Evolutionary conservation across 1,140 invertebrate species (phyloP), one percentile per base, ranked within the genome.

Genomic region (Oryctes rhinoceros): DNA sequence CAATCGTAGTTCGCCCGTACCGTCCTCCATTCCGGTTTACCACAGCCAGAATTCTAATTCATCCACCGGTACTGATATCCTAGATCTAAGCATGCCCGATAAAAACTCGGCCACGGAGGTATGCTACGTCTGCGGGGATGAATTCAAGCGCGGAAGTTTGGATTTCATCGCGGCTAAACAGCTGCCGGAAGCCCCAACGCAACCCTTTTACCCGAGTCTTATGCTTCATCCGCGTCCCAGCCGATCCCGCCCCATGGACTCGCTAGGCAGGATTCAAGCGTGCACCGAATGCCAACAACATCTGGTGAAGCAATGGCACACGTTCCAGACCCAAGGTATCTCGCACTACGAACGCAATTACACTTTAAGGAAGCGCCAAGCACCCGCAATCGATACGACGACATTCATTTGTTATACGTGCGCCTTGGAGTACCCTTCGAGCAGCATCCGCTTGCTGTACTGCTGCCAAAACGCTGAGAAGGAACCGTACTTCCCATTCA

Each of bases 321-420:
- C 89, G 24, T 92, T 92, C 10, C 88, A 93, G 90, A 89, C 90
- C 80, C 91, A 92, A 82, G 93, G 94, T 80, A 91, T 95, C 80
- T 91, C 93, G 2, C 93, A 95, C 81, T 88, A 90, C 82, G 94
- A 96, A 84, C 91, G 95, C 35, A 92, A 94, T 82, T 97, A 96
- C 88, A 91, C 92, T 37, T 88, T 96, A 78, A 90, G 94, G 67
- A 95, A 95, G 87, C 90, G 94, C 37, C 92, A 93, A 49, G 90
- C 92, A 13, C 90, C 92, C 5, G 86, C 89, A 7, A 87, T 91
- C 35, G 93, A 94, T 83, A 90, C 91, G 2, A 93, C 94, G 13
- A 94, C 92, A 79, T 96, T 96, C 87, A 93, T 96, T 39, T 97
- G 96, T 89, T 97, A 96, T 87, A 96, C 95, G 71, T 97, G 96